phyloP scores from a whole-genome alignment of 2,113 vertebrate species.

The Chaetops frenatus region DNA sequence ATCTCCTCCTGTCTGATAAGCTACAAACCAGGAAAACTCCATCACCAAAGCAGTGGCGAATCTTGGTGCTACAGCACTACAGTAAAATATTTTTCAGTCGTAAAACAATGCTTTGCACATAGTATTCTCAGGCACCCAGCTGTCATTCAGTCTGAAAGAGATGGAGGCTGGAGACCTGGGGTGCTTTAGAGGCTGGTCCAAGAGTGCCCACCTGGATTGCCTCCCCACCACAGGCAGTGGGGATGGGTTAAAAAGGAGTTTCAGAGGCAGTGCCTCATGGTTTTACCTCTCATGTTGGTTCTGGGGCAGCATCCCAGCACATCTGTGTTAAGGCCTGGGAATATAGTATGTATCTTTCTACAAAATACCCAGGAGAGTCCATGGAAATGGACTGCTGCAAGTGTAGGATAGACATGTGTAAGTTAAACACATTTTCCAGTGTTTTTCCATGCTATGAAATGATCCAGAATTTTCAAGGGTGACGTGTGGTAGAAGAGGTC shows the following conservation, averaged over 20 bases:
- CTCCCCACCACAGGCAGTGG: not conserved
- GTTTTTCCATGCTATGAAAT: not conserved
- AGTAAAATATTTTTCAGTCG: not conserved
- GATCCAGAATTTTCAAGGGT: not conserved
- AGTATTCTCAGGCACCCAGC: not conserved
- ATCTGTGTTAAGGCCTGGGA: not conserved
- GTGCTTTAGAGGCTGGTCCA: not conserved
- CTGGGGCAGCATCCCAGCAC: not conserved
- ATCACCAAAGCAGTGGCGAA: not conserved
- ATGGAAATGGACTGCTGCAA: not conserved
- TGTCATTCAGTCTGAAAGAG: not conserved
- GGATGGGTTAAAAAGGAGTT: not conserved
- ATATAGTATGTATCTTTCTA: not conserved
- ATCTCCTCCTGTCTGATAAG: not conserved
- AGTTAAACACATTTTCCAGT: not conserved
- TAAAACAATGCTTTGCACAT: not conserved
- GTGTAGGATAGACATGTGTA: not conserved
- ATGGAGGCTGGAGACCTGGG: not conserved
- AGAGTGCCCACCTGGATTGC: too few relatives aligned
- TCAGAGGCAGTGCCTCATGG: fast-evolving
- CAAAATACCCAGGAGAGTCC: not conserved
- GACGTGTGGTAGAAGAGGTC: not conserved
- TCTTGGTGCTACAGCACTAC: not conserved
- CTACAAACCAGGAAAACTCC: not conserved
- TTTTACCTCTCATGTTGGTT: not conserved